A percentile compares a stretch with the other conserved stretches of the same genome.
Conservation (phyloP, 2,888 invertebrate genomes). For the Caradrina kadenii region DNA sequence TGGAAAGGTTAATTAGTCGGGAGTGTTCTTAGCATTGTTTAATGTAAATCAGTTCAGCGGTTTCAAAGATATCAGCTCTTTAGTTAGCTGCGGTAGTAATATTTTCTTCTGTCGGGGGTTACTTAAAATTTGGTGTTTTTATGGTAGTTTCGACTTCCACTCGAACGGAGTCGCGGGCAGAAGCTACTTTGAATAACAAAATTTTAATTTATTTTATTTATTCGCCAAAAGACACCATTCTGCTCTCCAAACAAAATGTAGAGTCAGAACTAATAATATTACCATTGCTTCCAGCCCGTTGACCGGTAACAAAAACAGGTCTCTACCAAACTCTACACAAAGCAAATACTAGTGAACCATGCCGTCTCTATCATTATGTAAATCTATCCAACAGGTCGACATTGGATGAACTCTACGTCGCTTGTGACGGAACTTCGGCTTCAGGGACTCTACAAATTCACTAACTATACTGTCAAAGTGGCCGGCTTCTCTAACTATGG, state of each 20-base stretch:
- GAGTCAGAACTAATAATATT: constrained; percentile 17
- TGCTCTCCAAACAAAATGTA: not conserved
- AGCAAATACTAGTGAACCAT: constrained; percentile 37
- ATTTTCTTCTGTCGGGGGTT: too few relatives aligned
- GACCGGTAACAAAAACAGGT: constrained; percentile 46
- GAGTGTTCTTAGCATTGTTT: too few relatives aligned
- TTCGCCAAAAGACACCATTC: not conserved
- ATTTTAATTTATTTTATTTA: too few relatives aligned
- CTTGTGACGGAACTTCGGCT: constrained; percentile 94
- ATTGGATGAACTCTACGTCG: constrained; percentile 89
- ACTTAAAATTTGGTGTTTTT: too few relatives aligned
- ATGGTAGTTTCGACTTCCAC: too few relatives aligned
- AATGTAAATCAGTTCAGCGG: too few relatives aligned
- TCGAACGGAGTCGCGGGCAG: too few relatives aligned
- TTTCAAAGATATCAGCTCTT: too few relatives aligned
- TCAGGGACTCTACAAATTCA: constrained; percentile 94
- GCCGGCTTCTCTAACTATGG: constrained; percentile 96
- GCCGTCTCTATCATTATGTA: constrained; percentile 59
- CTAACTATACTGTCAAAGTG: constrained; percentile 96
- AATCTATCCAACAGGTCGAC: constrained; percentile 79
- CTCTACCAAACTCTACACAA: constrained; percentile 42
- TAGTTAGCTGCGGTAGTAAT: too few relatives aligned
- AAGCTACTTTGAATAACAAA: too few relatives aligned
- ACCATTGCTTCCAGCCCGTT: constrained; percentile 34
- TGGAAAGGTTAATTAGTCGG: too few relatives aligned